Conservation (phyloP, 2,113 vertebrate genomes). For the Pterocles gutturalis region DNA sequence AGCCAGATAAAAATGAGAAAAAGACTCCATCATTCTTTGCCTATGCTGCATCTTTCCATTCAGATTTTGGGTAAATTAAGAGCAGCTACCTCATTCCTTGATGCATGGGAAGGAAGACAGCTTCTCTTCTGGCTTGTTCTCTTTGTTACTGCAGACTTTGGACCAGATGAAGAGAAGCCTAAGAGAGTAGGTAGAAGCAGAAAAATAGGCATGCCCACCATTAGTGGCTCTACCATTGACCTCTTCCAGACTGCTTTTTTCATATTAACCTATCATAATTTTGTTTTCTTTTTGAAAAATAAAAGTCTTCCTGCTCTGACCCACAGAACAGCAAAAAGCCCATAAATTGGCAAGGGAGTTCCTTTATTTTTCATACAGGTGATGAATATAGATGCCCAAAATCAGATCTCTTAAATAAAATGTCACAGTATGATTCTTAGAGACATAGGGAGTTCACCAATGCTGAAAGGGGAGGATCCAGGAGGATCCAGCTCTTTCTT, state of each 20-base stretch:
- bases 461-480: background rate
- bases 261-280: background rate
- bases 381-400: background rate
- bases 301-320: background rate
- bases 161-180: background rate
- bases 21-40: background rate
- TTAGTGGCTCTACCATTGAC: background rate
- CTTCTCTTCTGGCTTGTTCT: slow-evolving; percentile 13
- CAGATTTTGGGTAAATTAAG: slow-evolving; percentile 7
- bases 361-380: background rate
- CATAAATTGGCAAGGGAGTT: background rate
- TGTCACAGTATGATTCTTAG: background rate
- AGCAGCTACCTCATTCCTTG: background rate
- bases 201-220: background rate
- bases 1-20: background rate
- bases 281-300: background rate
- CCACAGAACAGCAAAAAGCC: background rate
- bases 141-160: background rate
- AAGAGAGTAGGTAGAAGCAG: background rate
- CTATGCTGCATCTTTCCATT: background rate
- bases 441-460: background rate
- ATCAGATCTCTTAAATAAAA: background rate
- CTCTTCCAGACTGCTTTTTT: background rate
- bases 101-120: background rate
- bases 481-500: background rate